Conservation (phyloP, 2,888 invertebrate genomes). For the Diogma glabrata region DNA sequence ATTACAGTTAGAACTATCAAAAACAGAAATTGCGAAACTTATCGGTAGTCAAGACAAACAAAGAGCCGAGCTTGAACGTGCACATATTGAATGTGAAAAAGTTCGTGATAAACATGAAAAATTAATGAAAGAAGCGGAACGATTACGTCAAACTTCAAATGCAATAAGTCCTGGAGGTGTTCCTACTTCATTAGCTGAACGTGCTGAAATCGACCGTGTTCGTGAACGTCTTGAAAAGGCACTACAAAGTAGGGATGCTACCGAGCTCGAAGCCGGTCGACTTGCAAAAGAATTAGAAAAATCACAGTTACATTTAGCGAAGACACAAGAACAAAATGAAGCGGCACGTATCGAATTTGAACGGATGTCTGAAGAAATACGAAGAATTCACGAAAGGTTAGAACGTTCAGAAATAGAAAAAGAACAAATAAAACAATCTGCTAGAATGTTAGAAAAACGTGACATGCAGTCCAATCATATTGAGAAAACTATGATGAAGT, state of each 20-base stretch:
- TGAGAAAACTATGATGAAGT: slow-evolving; percentile 73
- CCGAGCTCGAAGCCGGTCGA: slow-evolving; percentile 74
- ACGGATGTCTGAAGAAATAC: slow-evolving; percentile 68
- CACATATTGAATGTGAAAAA: slow-evolving; percentile 82
- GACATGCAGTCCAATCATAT: slow-evolving; percentile 69
- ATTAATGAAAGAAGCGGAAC: slow-evolving; percentile 50
- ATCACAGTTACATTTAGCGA: slow-evolving; percentile 69
- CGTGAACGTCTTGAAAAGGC: slow-evolving; percentile 80
- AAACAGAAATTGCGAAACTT: slow-evolving; percentile 65
- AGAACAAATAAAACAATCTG: slow-evolving; percentile 63
- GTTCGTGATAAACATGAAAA: slow-evolving; percentile 78
- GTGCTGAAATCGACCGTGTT: slow-evolving; percentile 70
- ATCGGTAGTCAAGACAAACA: slow-evolving; percentile 67
- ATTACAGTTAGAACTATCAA: slow-evolving; percentile 67
- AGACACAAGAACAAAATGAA: slow-evolving; percentile 74
- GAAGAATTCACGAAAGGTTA: slow-evolving; percentile 68
- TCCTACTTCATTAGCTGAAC: slow-evolving; percentile 49
- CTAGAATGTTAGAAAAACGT: slow-evolving; percentile 62
- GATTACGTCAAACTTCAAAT: slow-evolving; percentile 38
- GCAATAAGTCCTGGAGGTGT: slow-evolving; percentile 39
- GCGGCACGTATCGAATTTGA: slow-evolving; percentile 76
- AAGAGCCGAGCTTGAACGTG: slow-evolving; percentile 65
- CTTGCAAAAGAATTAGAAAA: slow-evolving; percentile 78
- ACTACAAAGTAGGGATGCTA: slow-evolving; percentile 58
- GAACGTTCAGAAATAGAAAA: slow-evolving; percentile 67